These are phyloP conservation scores for Gallinago jamesoni DNA, from an alignment of 2,113 vertebrate genomes.

Conservation along the genomic window DNA sequence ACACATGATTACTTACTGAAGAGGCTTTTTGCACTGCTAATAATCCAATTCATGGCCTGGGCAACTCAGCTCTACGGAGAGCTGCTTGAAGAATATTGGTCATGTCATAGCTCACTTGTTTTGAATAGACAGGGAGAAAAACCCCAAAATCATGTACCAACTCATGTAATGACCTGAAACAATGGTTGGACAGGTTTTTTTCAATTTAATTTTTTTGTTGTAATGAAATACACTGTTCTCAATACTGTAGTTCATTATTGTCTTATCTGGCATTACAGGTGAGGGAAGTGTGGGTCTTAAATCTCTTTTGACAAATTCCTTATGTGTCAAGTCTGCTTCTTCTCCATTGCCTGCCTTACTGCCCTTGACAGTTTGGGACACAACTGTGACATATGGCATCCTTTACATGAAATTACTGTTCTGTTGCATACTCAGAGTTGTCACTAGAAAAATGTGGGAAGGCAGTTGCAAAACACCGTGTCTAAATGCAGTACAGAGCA, in stretches of 20 bases:
- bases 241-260: not conserved
- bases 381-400: not conserved
- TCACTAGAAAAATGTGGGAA: not conserved
- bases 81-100: not conserved
- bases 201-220: not conserved
- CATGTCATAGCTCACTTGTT: not conserved
- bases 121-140: not conserved
- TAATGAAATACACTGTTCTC: not conserved
- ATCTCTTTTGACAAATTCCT: not conserved
- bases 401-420: not conserved
- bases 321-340: not conserved
- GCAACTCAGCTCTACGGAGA: not conserved
- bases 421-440: accelerated
- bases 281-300: not conserved
- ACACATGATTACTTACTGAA: not conserved
- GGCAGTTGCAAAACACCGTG: not conserved
- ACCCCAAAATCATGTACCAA: not conserved
- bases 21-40: not conserved
- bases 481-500: not conserved
- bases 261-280: not conserved
- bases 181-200: not conserved
- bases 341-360: not conserved
- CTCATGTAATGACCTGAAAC: not conserved
- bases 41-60: not conserved
- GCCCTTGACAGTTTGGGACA: not conserved